Evolutionary conservation across 2,888 invertebrate genomes (phyloP).

Genomic region (Carcina quercana): DNA sequence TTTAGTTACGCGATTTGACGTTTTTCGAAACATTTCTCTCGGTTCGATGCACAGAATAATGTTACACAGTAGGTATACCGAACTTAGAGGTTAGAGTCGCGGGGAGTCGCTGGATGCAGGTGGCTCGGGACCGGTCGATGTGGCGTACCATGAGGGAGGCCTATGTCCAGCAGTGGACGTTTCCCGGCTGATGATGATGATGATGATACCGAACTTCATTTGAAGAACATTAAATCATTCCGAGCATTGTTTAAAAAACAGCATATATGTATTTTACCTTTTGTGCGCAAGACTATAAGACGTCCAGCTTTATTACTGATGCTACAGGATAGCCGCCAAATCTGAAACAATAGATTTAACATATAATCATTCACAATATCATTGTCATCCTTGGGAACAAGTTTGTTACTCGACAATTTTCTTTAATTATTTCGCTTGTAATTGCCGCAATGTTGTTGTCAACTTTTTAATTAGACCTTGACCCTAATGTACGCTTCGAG

Average conservation of each 20-base stretch:
- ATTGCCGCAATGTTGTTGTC: constrained; percentile 1
- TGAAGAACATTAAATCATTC: no score
- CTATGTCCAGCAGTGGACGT: no score
- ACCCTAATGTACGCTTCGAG: no score
- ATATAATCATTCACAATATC: neutral
- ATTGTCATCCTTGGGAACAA: neutral
- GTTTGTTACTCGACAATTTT: neutral
- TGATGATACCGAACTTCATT: no score
- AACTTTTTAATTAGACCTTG: constrained; percentile 11
- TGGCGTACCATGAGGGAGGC: no score
- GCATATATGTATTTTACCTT: constrained; percentile 10
- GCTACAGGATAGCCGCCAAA: constrained; percentile 2
- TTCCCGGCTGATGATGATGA: no score
- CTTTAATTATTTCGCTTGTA: constrained; percentile 2
- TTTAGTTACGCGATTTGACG: constrained; percentile 39
- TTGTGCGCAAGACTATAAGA: constrained; percentile 11
- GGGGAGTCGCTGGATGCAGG: no score
- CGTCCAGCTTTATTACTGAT: constrained; percentile 16
- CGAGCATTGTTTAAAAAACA: no score
- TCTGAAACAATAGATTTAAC: constrained; percentile 13
- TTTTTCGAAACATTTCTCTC: constrained; percentile 19
- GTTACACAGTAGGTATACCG: no score
- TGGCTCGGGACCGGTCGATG: no score
- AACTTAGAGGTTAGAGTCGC: no score
- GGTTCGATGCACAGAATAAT: constrained; percentile 14